Evolutionary conservation across 2,113 vertebrate species (phyloP), one percentile per base, ranked within the genome.

Genomic region (Rhadina sibilatrix): DNA sequence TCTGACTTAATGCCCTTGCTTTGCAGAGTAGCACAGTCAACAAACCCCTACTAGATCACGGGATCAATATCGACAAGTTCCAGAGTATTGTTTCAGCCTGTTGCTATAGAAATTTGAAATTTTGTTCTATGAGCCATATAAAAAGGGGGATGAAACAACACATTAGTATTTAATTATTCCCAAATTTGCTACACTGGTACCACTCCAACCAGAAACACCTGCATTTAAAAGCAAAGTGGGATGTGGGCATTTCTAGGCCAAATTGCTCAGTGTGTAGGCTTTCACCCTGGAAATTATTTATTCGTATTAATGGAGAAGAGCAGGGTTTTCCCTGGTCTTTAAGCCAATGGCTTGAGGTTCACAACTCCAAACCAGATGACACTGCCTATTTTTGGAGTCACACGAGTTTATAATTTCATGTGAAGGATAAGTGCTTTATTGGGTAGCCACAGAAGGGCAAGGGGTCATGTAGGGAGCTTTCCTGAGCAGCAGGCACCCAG

Each of bases 41-140:
- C 47, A 86, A 82, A 53, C 44, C 59, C 18, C 60, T 71, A 1
- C 74, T 78, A 80, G 90, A 70, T 86, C 90, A 77, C 0, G 6
- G 71, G 52, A 74, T 88, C 86, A 96, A 74, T 86, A 91, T 72
- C 4, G 7, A 92, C 64, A 93, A 86, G 54, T 94, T 94, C 94
- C 93, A 90, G 91, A 71, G 74, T 65, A 90, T 80, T 80, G 56
- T 86, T 92, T 92, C 77, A 89, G 54, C n/a, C 40, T 44, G 64
- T 96, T 90, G 47, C 76, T 81, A 47, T 56, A 77, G 88, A 37
- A 89, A 89, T 77, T 71, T 56, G 60, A 83, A 88, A 83, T 83
- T 93, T 71, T 83, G 6, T 83, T 83, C 38, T 89, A 38, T 56
- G 52, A 89, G 2, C 53, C 44, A 23, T 38, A 68, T 68, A 24